Conservation (phyloP, 2,888 invertebrate genomes). For the Stegophylla sp. region DNA sequence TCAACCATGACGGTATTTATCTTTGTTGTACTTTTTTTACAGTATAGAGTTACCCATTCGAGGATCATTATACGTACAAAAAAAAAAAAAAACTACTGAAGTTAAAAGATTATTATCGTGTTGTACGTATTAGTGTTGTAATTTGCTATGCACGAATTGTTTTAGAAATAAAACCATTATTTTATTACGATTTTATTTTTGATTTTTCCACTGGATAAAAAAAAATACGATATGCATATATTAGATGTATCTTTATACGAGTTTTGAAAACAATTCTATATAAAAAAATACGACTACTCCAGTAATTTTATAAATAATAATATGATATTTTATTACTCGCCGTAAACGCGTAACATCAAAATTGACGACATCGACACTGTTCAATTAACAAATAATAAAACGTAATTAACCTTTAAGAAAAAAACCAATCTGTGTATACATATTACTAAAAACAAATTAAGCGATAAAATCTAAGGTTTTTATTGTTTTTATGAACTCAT, state of each 20-base stretch:
- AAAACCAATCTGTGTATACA: too few species aligned
- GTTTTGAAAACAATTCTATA: neutral
- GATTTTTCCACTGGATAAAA: neutral
- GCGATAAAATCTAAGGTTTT: too few species aligned
- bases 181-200: neutral
- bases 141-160: conserved; percentile 36
- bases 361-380: too few species aligned
- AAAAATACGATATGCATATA: too few species aligned
- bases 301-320: neutral
- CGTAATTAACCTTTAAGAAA: too few species aligned
- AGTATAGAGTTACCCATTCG: neutral
- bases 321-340: too few species aligned
- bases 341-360: too few species aligned
- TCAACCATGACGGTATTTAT: conserved; percentile 37
- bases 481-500: too few species aligned
- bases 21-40: conserved; percentile 41
- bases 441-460: too few species aligned
- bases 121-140: neutral
- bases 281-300: neutral
- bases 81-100: neutral
- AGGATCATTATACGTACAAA: conserved; percentile 13
- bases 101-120: conserved; percentile 24
- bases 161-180: conserved; percentile 20
- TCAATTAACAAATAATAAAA: too few species aligned
- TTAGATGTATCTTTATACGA: too few species aligned